Conservation (phyloP, 1,140 invertebrate species). For the Drosophila insularis region DNA sequence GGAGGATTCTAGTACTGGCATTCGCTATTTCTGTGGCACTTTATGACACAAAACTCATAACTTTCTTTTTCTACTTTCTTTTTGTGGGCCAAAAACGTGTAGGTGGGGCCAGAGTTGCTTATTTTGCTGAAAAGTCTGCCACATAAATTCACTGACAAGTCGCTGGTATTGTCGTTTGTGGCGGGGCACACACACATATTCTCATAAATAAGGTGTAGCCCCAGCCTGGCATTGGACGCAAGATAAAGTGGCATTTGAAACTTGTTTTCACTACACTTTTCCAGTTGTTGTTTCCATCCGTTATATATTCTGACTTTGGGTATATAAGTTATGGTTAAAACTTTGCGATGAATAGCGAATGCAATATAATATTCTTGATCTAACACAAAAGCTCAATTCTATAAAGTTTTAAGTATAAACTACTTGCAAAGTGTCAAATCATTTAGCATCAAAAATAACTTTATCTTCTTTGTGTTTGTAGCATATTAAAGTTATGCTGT, state of each 20-base stretch:
- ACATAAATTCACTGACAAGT: conserved; percentile 68
- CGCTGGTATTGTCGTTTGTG: conserved; percentile 45
- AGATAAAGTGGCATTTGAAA: conserved; percentile 78
- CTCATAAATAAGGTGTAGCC: conserved; percentile 55
- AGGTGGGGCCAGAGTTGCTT: conserved; percentile 49
- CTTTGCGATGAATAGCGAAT: conserved; percentile 26
- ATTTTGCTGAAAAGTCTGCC: conserved; percentile 75
- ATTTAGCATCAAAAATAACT: background rate
- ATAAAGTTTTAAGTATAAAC: background rate
- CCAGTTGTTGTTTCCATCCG: conserved; percentile 27
- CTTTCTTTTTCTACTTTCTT: conserved; percentile 38
- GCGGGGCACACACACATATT: conserved; percentile 17
- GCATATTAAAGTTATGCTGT: background rate
- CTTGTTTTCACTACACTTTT: conserved; percentile 51
- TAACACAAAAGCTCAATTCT: background rate
- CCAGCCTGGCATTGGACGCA: conserved; percentile 52
- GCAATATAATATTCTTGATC: conserved; percentile 1
- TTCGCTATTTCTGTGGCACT: conserved; percentile 58
- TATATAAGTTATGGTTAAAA: conserved; percentile 19
- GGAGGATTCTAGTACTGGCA: conserved; percentile 26
- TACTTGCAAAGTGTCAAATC: background rate
- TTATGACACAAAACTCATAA: conserved; percentile 76
- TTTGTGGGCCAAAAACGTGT: background rate
- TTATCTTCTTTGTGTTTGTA: background rate
- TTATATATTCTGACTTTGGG: conserved; percentile 22